phyloP scores from a whole-genome alignment of 2,113 vertebrate genomes.

The Neoarius graeffei region DNA sequence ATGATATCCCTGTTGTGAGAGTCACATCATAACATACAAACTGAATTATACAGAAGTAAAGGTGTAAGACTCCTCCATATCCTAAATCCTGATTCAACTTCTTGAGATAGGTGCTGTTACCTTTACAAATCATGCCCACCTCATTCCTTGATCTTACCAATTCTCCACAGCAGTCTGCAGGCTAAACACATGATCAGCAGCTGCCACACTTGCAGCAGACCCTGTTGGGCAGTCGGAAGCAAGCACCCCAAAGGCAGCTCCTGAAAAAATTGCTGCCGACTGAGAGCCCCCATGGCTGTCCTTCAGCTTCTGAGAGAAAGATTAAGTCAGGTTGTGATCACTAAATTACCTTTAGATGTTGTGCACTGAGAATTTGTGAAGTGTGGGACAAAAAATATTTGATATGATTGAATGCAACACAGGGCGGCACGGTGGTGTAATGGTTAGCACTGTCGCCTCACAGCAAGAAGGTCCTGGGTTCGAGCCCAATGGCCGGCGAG shows the following conservation, averaged over 20 bases:
- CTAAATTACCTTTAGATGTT: background rate
- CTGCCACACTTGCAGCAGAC: constrained; percentile 81
- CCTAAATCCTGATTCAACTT: background rate
- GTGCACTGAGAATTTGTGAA: background rate
- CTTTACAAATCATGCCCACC: background rate
- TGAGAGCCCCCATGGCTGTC: constrained; percentile 54
- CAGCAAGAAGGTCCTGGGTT: background rate
- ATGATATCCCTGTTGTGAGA: background rate
- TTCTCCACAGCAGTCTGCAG: constrained; percentile 79
- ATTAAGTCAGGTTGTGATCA: background rate
- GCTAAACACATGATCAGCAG: constrained; percentile 82
- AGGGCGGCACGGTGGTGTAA: background rate
- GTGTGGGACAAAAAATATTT: background rate
- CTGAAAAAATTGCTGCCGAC: constrained; percentile 74
- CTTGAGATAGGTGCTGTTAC: background rate
- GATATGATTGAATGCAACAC: background rate
- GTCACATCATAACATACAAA: background rate
- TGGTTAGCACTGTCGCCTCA: background rate
- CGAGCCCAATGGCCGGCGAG: no score
- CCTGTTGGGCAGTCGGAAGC: constrained; percentile 79
- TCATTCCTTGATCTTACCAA: constrained; percentile 71
- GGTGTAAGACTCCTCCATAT: background rate
- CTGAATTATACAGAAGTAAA: background rate
- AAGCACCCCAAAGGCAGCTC: constrained; percentile 80
- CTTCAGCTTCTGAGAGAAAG: background rate